phyloP scores from a whole-genome alignment of 2,113 vertebrate genomes.

The Trematocara zebra region DNA sequence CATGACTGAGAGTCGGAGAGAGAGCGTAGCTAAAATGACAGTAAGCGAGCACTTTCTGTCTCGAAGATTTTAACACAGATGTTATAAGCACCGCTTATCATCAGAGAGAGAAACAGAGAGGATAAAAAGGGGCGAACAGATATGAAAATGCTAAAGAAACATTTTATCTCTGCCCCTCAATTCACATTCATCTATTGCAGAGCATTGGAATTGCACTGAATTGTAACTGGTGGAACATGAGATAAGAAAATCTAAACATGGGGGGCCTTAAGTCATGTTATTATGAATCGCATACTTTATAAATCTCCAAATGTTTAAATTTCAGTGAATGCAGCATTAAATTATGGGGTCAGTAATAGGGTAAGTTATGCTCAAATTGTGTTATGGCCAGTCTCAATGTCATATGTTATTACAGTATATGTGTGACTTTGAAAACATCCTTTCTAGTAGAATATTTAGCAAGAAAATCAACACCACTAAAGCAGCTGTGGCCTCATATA shows the following conservation, averaged over 20 bases:
- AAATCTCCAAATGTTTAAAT: not conserved
- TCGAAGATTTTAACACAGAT: conserved; percentile 40
- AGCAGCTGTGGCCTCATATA: not conserved
- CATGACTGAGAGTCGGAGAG: conserved; percentile 23
- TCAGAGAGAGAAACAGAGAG: conserved; percentile 15
- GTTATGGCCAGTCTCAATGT: not conserved
- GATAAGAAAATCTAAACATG: conserved; percentile 20
- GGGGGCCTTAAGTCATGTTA: not conserved
- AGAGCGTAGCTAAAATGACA: conserved; percentile 29
- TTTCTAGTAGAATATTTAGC: not conserved
- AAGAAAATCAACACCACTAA: conserved; percentile 15
- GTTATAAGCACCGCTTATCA: conserved; percentile 43
- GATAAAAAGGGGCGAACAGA: conserved; percentile 18
- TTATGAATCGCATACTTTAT: not conserved
- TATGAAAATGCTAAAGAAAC: conserved; percentile 28
- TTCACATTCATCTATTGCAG: conserved; percentile 25
- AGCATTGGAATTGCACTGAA: conserved; percentile 18
- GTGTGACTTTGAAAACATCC: not conserved
- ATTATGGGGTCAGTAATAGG: not conserved
- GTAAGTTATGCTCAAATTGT: not conserved
- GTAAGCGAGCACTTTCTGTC: conserved; percentile 27
- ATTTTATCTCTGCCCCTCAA: conserved; percentile 25
- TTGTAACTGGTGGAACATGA: conserved; percentile 5
- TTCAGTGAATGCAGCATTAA: not conserved
- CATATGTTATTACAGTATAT: not conserved